phyloP scores from a whole-genome alignment of 2,888 invertebrate species.

The Fragum fragum region DNA sequence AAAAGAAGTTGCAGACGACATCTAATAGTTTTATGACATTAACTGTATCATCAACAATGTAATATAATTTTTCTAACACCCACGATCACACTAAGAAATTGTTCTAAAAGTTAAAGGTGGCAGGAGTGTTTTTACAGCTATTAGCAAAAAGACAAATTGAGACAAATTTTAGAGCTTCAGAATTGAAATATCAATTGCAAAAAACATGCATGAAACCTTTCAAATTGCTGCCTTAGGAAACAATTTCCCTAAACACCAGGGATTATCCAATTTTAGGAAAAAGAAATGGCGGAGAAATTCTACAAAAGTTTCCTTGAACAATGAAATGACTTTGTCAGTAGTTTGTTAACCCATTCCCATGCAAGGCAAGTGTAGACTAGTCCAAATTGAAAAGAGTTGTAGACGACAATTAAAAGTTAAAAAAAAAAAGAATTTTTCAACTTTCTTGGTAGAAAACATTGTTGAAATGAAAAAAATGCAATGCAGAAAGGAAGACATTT shows the following conservation, averaged over 20 bases:
- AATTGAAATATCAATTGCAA: constrained; percentile 6
- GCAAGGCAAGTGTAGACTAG: too few species aligned
- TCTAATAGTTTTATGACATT: too few species aligned
- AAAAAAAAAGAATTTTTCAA: too few species aligned
- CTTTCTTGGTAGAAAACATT: too few species aligned
- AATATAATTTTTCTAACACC: too few species aligned
- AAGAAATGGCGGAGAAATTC: background rate
- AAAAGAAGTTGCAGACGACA: too few species aligned
- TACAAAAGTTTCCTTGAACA: background rate
- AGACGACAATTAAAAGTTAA: too few species aligned
- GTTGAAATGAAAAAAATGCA: too few species aligned
- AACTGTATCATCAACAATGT: too few species aligned
- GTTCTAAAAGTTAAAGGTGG: background rate
- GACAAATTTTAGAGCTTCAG: constrained; percentile 6
- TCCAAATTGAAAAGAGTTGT: too few species aligned
- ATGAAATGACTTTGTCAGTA: background rate
- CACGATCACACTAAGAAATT: too few species aligned
- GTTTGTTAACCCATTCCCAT: background rate
- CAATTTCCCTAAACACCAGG: constrained; percentile 3
- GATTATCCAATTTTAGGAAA: constrained; percentile 3
- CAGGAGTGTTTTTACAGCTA: constrained; percentile 1
- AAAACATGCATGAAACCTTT: constrained; percentile 6
- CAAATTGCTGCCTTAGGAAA: background rate
- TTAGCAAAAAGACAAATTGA: constrained; percentile 6
- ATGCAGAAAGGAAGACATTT: too few species aligned